phyloP scores from a whole-genome alignment of 2,113 vertebrate species.

The Diglossa brunneiventris region DNA sequence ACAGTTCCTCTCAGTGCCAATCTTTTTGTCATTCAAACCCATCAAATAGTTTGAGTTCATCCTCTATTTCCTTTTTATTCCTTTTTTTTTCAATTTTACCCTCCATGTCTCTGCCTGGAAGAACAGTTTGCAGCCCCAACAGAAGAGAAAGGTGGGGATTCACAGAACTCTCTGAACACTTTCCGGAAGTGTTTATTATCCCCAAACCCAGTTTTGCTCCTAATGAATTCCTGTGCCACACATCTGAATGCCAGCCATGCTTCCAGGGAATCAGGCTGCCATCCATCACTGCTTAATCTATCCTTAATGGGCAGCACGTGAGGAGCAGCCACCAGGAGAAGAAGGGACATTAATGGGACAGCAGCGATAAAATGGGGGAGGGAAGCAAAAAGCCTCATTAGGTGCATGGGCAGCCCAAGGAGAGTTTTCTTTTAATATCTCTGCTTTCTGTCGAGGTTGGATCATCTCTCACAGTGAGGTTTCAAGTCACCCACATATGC shows the following conservation, averaged over 20 bases:
- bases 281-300: constrained; percentile 20
- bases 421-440: not conserved
- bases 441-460: not conserved
- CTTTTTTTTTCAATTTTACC: too few species aligned
- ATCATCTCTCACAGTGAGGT: not conserved
- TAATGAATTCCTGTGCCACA: not conserved
- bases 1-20: not conserved
- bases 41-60: not conserved
- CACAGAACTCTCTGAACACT: not conserved
- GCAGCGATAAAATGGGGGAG: not conserved
- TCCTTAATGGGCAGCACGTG: not conserved
- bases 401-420: not conserved
- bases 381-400: constrained; percentile 27
- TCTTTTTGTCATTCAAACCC: too few species aligned
- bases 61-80: not conserved
- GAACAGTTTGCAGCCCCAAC: not conserved
- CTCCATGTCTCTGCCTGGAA: not conserved
- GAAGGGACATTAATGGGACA: not conserved
- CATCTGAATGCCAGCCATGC: not conserved
- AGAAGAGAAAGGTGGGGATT: not conserved
- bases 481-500: constrained; percentile 8
- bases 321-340: not conserved
- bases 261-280: not conserved
- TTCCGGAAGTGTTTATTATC: not conserved
- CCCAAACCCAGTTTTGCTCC: not conserved